Evolutionary conservation across 2,888 invertebrate species (phyloP).

Genomic region (Eristalinus sepulchralis): DNA sequence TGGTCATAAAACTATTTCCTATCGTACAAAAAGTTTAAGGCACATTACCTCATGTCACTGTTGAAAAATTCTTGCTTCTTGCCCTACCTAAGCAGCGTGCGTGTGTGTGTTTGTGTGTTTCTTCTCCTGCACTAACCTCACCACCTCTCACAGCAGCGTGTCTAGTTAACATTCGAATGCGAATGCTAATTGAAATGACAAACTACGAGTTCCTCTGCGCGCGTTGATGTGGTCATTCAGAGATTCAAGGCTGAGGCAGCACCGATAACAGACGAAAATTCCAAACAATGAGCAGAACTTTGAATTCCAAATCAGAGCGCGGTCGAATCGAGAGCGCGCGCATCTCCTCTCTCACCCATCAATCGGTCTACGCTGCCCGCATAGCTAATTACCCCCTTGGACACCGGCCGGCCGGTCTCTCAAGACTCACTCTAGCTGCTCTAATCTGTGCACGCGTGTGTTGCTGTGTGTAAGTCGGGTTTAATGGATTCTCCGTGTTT

Average conservation of each 20-base stretch:
- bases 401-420: neutral
- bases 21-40: slow-evolving; percentile 54
- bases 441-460: neutral
- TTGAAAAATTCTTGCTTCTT: neutral
- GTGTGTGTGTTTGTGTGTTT: too few relatives aligned
- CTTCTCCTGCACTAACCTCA: neutral
- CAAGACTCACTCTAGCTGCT: neutral
- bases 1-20: slow-evolving; percentile 44
- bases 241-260: slow-evolving; percentile 27
- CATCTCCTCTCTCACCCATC: neutral
- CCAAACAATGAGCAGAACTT: slow-evolving; percentile 27
- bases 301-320: slow-evolving; percentile 36
- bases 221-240: slow-evolving; percentile 6
- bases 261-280: neutral
- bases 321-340: neutral
- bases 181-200: neutral
- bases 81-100: neutral
- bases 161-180: slow-evolving; percentile 8
- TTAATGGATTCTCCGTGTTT: neutral
- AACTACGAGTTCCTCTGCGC: neutral
- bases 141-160: neutral
- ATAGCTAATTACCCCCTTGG: slow-evolving; percentile 33
- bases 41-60: slow-evolving; percentile 54
- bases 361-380: slow-evolving; percentile 24
- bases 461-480: neutral